Evolutionary conservation across 2,888 invertebrate species (phyloP), one percentile per base, ranked within the genome.

Genomic region (Nasonia oneida): DNA sequence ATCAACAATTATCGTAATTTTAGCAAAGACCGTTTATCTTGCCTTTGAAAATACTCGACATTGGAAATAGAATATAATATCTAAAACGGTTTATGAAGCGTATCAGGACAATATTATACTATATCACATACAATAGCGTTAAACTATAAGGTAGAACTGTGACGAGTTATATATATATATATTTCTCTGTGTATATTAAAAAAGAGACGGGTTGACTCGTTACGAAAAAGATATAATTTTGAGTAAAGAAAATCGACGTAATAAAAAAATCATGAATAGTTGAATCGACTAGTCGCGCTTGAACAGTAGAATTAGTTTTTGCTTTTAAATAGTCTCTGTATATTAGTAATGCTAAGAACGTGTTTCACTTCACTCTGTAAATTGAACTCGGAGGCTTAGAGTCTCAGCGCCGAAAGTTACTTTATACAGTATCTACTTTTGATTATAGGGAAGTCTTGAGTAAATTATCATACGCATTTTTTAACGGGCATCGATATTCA

Each of bases 51-150:
- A 82, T 85, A 78, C 74, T 78, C 64, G 64, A 82, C 42, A 67
- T 29, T 81, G 37, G 29, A 47, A 29, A 78, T 42, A 74, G n/a
- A 39, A 61, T 6, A 75, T 74, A 74, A 75, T 74, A 74, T 4
- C 37, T 57, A 37, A 71, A 78, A 57, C 15, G 57, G 67, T 82
- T 78, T 76, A 73, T 81, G 37, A 50, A 75, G 57, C 78, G 75
- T 70, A 79, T 82, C 47, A 18, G 67, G 85, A 86, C 85, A 86
- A 86, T 86, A 86, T 79, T 82, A 73, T 70, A 75, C 29, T 85
- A 53, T 79, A 53, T 78, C 70, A 82, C n/a, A 74, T n/a, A 86
- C 42, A 73, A 29, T 1, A 78, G 78, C 82, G 79, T 57, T 79
- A 79, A 82, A 75, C 12, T 57, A 33, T 82, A 82, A 86, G 85